Conservation (phyloP, 2,888 invertebrate species). For the Frankliniella fusca region DNA sequence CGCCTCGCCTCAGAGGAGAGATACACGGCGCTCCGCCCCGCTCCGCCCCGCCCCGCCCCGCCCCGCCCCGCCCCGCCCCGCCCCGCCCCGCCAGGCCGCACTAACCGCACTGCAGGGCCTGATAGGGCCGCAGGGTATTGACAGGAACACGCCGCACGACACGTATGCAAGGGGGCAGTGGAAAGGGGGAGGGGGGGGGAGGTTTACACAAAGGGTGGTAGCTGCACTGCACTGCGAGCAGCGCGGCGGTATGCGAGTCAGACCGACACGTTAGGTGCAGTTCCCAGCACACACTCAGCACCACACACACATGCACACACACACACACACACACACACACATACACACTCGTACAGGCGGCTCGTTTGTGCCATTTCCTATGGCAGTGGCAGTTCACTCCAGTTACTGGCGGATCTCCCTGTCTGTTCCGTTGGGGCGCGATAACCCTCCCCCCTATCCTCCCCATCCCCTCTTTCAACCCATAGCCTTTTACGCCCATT, state of each 20-base stretch:
- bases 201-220: not conserved
- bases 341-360: not conserved
- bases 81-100: not conserved
- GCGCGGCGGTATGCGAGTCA: not conserved
- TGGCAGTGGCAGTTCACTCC: not conserved
- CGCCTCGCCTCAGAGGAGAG: no score
- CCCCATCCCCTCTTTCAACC: not conserved
- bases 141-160: not conserved
- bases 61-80: not conserved
- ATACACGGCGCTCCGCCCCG: not conserved
- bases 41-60: not conserved
- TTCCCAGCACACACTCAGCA: not conserved
- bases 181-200: not conserved
- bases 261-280: not conserved
- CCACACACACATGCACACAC: not conserved
- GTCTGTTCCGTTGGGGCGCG: not conserved
- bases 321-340: constrained; percentile 1
- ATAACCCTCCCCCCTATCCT: not conserved
- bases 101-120: not conserved
- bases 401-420: not conserved
- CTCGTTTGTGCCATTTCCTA: no score
- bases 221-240: not conserved
- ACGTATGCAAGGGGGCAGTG: not conserved
- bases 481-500: not conserved
- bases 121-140: not conserved